phyloP scores from a whole-genome alignment of 2,888 invertebrate genomes.

The Scaptomyza caliginosa region DNA sequence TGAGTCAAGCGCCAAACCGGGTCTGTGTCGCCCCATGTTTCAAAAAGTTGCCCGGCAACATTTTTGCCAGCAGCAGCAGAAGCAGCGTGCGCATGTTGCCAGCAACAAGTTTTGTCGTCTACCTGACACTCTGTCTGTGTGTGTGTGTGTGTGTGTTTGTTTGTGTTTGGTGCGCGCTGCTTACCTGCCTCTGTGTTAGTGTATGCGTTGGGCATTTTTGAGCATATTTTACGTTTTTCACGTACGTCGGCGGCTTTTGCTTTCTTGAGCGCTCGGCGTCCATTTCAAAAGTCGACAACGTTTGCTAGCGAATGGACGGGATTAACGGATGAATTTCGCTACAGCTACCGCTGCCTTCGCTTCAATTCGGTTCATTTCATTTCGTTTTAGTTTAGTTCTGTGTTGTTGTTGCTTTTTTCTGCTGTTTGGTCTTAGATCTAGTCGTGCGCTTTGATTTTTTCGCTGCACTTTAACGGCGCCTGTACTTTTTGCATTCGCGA shows the following conservation, averaged over 20 bases:
- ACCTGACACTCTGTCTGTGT: slow-evolving; percentile 51
- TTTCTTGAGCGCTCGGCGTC: slow-evolving; percentile 75
- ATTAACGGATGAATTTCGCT: slow-evolving; percentile 77
- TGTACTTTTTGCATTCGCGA: slow-evolving; percentile 57
- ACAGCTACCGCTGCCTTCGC: slow-evolving; percentile 13
- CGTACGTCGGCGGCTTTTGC: slow-evolving; percentile 70
- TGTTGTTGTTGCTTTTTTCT: neutral
- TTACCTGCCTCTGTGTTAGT: slow-evolving; percentile 13
- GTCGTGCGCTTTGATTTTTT: slow-evolving; percentile 55
- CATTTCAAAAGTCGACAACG: slow-evolving; percentile 83
- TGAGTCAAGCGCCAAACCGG: slow-evolving; percentile 46
- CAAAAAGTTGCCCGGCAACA: slow-evolving; percentile 78
- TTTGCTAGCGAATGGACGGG: slow-evolving; percentile 83
- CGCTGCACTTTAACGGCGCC: slow-evolving; percentile 55
- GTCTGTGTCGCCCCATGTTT: slow-evolving; percentile 49
- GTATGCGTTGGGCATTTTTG: slow-evolving; percentile 66
- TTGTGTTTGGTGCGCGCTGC: slow-evolving; percentile 54
- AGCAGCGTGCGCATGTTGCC: slow-evolving; percentile 70
- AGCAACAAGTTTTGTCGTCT: slow-evolving; percentile 72
- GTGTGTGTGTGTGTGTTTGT: slow-evolving; percentile 27
- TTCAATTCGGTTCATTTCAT: slow-evolving; percentile 6
- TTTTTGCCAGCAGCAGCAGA: slow-evolving; percentile 68
- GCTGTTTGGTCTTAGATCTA: slow-evolving; percentile 15
- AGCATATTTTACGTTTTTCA: slow-evolving; percentile 76
- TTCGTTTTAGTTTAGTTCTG: slow-evolving; percentile 2